A percentile compares a stretch with the other conserved stretches of the same genome.
Conservation (phyloP, 1,140 invertebrate genomes). For the Drosophila jambulina region DNA sequence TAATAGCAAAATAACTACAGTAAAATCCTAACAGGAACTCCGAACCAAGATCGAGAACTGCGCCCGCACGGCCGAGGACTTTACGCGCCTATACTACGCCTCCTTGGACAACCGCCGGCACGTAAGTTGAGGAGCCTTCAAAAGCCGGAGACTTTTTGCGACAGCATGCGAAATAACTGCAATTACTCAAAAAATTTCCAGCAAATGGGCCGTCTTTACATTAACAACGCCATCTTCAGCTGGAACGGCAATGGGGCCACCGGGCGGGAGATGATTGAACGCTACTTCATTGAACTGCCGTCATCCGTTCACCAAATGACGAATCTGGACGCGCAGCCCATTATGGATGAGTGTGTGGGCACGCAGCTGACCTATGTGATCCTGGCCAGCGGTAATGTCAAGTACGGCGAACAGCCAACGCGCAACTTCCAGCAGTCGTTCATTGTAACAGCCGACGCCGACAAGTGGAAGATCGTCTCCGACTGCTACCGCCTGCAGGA, state of each 20-base stretch:
- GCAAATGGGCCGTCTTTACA: slow-evolving; percentile 91
- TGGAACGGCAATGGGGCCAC: slow-evolving; percentile 94
- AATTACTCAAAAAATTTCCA: slow-evolving; percentile 68
- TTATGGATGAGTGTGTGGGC: slow-evolving; percentile 89
- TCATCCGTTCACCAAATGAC: slow-evolving; percentile 89
- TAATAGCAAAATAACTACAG: background rate
- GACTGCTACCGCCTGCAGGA: slow-evolving; percentile 93
- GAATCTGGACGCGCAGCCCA: slow-evolving; percentile 92
- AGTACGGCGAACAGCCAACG: slow-evolving; percentile 87
- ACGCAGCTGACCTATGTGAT: slow-evolving; percentile 91
- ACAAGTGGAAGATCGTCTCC: slow-evolving; percentile 95
- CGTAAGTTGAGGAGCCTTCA: slow-evolving; percentile 86
- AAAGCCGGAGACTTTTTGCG: slow-evolving; percentile 9
- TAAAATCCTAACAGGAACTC: slow-evolving; percentile 45
- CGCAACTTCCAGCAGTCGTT: slow-evolving; percentile 93
- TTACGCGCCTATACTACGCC: slow-evolving; percentile 93
- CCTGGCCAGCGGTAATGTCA: slow-evolving; percentile 90
- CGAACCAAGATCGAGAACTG: slow-evolving; percentile 89
- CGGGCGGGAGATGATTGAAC: slow-evolving; percentile 91
- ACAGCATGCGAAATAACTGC: slow-evolving; percentile 12
- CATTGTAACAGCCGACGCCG: slow-evolving; percentile 91
- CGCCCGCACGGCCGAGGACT: slow-evolving; percentile 91
- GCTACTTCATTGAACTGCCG: slow-evolving; percentile 91
- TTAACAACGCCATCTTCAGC: slow-evolving; percentile 91
- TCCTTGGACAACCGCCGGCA: slow-evolving; percentile 92